Evolutionary conservation across 2,113 vertebrate species (phyloP), one percentile per base, ranked within the genome.

Genomic region (Pelmatolapia mariae): DNA sequence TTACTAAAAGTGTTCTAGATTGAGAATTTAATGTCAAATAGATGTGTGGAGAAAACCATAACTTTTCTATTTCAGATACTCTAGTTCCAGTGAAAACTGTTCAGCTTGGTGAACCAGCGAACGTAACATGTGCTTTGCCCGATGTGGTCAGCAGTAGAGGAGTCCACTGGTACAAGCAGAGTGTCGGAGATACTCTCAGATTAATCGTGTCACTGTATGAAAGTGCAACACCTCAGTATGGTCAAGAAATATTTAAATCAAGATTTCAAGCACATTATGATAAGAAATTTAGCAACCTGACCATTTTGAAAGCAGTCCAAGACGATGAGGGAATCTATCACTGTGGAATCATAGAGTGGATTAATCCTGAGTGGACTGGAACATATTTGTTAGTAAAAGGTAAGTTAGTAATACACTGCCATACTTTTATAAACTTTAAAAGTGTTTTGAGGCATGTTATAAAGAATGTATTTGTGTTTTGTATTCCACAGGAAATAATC

Each of bases 41-140:
- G 11, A 26, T 15, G 11, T 56, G 2, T 56, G 0, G 11, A 8
- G 1, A 59, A 59, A 24, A 59, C 15, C 0, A 0, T 15, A 0
- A 57, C 24, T 57, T 29, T 22, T 22, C 7, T 7, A 10, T 83
- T 40, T 7, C 47, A 91, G 90, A 86, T 1, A 0, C 81, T 24
- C 19, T 52, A 47, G 47, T 84, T 4, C 47, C 84, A 16, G 87
- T 89, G 38, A 76, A 36, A 9, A 84, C 22, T 0, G 87, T 68
- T 78, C 36, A 81, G 6, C 61, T 86, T n/a, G 87, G 87, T 24
- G 54, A 84, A 56, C 4, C 87, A 7, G 90, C 16, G 8, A 87
- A 31, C 16, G 54, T 91, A 7, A 79, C 31, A 29, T 91, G 87
- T 45, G 3, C 6, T 43, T 52, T 43, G 9, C 4, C 19, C 8